Percentiles rank a stretch among this genome's conserved stretches.
Evolutionary conservation across 2,797 vertebrate genomes (phyloP).

Genomic region (Acanthurus lineatus): DNA sequence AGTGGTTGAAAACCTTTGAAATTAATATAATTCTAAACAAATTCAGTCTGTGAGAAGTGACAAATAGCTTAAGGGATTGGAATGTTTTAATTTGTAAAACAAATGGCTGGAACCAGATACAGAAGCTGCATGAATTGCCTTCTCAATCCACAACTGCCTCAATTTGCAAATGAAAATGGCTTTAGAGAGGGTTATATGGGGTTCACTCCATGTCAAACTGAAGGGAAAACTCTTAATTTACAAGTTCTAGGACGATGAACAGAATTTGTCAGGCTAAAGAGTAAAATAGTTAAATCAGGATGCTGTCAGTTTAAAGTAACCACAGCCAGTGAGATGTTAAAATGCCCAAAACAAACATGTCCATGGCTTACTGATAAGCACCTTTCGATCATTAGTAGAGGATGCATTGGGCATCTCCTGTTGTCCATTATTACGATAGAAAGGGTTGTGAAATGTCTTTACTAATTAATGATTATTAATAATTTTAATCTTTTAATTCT

Average conservation of each 20-base stretch:
- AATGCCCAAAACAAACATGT: neutral
- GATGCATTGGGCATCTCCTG: too few species aligned
- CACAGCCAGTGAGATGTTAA: neutral
- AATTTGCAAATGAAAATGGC: constrained; percentile 73
- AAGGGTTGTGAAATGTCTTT: too few species aligned
- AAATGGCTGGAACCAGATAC: constrained; percentile 67
- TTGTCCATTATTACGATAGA: too few species aligned
- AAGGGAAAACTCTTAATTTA: constrained; percentile 40
- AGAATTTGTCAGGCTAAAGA: constrained; percentile 33
- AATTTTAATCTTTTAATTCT: too few species aligned
- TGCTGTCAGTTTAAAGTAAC: too few species aligned
- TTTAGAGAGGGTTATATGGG: constrained; percentile 57
- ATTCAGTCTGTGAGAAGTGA: constrained; percentile 71
- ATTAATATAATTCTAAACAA: constrained; percentile 76
- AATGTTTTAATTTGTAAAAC: constrained; percentile 80
- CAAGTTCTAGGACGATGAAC: constrained; percentile 44
- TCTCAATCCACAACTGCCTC: constrained; percentile 63
- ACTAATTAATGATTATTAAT: too few species aligned
- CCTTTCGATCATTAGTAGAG: neutral
- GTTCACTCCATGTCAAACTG: constrained; percentile 30
- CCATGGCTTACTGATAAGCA: neutral
- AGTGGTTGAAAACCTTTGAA: constrained; percentile 61
- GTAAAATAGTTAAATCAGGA: constrained; percentile 23
- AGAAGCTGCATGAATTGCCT: constrained; percentile 51
- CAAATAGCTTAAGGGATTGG: constrained; percentile 77